A percentile compares a stretch with the other conserved stretches of the same genome.
Evolutionary conservation across 2,797 vertebrate genomes (phyloP).

Genomic region (Hylomyscus alleni): DNA sequence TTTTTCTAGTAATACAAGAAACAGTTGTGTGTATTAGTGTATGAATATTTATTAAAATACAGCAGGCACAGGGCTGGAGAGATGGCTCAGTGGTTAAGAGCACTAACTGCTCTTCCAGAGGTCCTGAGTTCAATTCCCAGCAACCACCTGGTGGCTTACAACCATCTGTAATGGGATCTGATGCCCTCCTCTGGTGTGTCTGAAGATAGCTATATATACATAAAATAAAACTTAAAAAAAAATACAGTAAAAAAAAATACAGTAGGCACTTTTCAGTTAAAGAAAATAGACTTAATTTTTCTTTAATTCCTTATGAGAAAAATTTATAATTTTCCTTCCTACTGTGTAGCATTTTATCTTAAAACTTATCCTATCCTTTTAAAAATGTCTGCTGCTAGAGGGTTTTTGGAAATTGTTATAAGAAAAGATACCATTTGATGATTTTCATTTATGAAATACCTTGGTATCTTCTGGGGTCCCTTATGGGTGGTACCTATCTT

Average conservation of each 20-base stretch:
- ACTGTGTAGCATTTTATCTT: conserved; percentile 18
- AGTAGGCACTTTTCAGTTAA: conserved; percentile 16
- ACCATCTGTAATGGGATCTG: background rate
- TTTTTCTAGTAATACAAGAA: conserved; percentile 45
- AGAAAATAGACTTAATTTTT: conserved; percentile 7
- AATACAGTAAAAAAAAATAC: no score
- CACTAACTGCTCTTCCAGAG: background rate
- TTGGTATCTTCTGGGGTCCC: background rate
- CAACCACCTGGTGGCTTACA: background rate
- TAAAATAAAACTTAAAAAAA: background rate
- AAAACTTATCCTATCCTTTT: conserved; percentile 41
- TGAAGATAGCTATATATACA: background rate
- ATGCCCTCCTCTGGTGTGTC: background rate
- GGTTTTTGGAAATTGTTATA: background rate
- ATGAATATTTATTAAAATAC: background rate
- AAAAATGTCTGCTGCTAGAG: background rate
- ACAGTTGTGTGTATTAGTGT: background rate
- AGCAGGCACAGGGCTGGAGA: background rate
- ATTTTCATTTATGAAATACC: conserved; percentile 28
- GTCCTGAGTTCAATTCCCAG: background rate
- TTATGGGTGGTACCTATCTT: background rate
- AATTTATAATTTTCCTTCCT: conserved; percentile 13
- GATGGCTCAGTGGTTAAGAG: background rate
- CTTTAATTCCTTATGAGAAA: conserved; percentile 28
- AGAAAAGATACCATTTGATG: background rate